Conservation (phyloP, 1,140 invertebrate genomes). For the Tetranychus cinnabarinus region DNA sequence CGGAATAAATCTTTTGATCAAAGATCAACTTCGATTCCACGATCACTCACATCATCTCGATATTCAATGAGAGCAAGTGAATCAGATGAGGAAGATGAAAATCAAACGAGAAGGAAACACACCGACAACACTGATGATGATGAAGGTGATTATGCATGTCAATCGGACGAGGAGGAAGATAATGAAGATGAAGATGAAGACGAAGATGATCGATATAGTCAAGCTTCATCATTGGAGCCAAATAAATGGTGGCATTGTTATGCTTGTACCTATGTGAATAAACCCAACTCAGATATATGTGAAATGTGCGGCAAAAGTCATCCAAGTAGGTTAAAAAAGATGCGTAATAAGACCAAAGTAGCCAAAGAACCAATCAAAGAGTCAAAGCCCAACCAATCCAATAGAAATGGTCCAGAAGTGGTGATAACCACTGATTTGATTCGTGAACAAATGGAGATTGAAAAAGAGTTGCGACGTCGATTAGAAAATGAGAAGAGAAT, state of each 20-base stretch:
- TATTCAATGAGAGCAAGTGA: not conserved
- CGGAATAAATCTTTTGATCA: not conserved
- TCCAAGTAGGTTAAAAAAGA: not conserved
- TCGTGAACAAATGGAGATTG: conserved; percentile 5
- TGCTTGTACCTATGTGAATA: conserved; percentile 6
- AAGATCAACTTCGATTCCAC: not conserved
- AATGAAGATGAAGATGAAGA: not conserved
- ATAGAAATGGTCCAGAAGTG: not conserved
- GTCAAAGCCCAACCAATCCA: not conserved
- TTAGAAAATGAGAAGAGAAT: conserved; percentile 4
- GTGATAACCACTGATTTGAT: not conserved
- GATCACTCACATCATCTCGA: too few relatives aligned
- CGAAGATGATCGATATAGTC: not conserved
- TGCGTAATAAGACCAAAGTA: not conserved
- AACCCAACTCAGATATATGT: conserved; percentile 1
- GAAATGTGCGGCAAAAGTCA: conserved; percentile 7
- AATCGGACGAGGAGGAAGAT: not conserved
- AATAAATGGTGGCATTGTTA: not conserved
- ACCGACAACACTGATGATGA: not conserved
- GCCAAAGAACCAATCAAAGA: not conserved
- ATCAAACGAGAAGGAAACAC: not conserved
- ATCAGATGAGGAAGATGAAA: not conserved
- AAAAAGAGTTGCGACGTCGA: conserved; percentile 1
- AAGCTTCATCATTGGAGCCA: too few relatives aligned
- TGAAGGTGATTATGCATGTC: not conserved